Percentiles rank a stretch among this genome's conserved stretches.
Evolutionary conservation across 1,140 invertebrate species (phyloP).

Genomic region (Harlomillsia oculata): DNA sequence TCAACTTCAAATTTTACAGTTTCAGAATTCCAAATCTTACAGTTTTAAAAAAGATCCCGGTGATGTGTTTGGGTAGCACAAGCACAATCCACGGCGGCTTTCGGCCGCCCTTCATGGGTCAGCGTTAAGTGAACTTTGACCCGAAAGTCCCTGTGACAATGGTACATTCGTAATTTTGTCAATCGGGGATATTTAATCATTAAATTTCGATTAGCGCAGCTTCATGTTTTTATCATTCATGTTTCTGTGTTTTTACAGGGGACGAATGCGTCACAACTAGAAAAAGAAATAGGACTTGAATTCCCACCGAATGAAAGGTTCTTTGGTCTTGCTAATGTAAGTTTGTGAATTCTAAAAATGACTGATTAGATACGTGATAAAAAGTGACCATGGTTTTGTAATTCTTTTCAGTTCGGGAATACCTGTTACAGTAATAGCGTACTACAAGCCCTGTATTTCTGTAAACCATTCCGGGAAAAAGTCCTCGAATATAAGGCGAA

Average conservation of each 20-base stretch:
- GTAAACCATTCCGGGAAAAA: constrained; percentile 95
- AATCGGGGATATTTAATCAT: too few species aligned
- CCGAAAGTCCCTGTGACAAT: too few species aligned
- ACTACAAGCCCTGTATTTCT: constrained; percentile 97
- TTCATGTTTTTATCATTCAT: too few species aligned
- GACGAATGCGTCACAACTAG: constrained; percentile 93
- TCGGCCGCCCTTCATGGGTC: too few species aligned
- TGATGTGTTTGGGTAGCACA: too few species aligned
- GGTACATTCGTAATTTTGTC: too few species aligned
- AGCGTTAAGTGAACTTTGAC: too few species aligned
- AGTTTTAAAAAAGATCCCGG: too few species aligned
- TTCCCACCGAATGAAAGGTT: constrained; percentile 97
- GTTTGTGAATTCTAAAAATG: constrained; percentile 36
- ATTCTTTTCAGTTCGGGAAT: constrained; percentile 86
- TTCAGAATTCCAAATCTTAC: too few species aligned
- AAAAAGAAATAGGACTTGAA: constrained; percentile 94
- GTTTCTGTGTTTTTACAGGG: constrained; percentile 55
- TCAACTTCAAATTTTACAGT: too few species aligned
- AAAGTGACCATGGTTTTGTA: background rate
- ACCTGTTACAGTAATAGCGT: constrained; percentile 99
- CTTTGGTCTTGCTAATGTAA: constrained; percentile 96
- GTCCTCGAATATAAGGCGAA: constrained; percentile 97
- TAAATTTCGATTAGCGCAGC: too few species aligned
- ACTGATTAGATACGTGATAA: background rate
- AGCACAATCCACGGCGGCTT: too few species aligned